Conservation (phyloP, 1,140 invertebrate species). For the Magallana angulata region DNA sequence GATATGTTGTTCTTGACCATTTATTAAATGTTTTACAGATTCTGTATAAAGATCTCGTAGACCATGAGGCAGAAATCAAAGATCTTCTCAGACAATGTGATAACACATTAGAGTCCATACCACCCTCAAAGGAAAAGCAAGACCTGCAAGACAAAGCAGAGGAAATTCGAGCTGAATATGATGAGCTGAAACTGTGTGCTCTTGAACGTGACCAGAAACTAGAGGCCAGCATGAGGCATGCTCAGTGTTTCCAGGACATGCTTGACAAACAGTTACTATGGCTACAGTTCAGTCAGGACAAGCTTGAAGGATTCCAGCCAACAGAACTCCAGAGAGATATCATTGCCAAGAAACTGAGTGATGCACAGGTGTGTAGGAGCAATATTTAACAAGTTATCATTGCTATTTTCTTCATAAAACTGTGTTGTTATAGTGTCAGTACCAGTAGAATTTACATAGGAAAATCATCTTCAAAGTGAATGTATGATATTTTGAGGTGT, state of each 20-base stretch:
- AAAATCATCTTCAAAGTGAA: no score
- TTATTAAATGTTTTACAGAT: slow-evolving; percentile 54
- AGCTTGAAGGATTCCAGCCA: slow-evolving; percentile 89
- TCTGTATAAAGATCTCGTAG: slow-evolving; percentile 69
- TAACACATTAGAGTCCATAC: slow-evolving; percentile 85
- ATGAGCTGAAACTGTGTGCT: slow-evolving; percentile 66
- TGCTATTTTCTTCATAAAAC: no score
- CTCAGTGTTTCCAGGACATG: slow-evolving; percentile 91
- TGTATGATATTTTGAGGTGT: no score
- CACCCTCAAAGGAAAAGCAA: slow-evolving; percentile 64
- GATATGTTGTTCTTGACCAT: not conserved
- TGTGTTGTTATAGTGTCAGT: no score
- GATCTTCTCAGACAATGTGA: slow-evolving; percentile 91
- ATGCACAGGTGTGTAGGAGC: slow-evolving; percentile 85
- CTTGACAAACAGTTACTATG: slow-evolving; percentile 93
- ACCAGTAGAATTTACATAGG: no score
- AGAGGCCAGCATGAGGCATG: slow-evolving; percentile 85
- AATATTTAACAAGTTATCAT: no score
- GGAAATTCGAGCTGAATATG: slow-evolving; percentile 68
- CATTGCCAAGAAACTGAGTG: slow-evolving; percentile 92
- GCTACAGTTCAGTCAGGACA: slow-evolving; percentile 92
- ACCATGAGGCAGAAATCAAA: slow-evolving; percentile 66
- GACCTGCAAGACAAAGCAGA: slow-evolving; percentile 67
- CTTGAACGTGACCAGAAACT: slow-evolving; percentile 67
- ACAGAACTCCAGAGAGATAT: slow-evolving; percentile 91